A percentile compares a stretch with the other conserved stretches of the same genome.
These are phyloP conservation scores for Drosophila acutilabella DNA, from an alignment of 2,888 invertebrate genomes.

Conservation along the genomic window DNA sequence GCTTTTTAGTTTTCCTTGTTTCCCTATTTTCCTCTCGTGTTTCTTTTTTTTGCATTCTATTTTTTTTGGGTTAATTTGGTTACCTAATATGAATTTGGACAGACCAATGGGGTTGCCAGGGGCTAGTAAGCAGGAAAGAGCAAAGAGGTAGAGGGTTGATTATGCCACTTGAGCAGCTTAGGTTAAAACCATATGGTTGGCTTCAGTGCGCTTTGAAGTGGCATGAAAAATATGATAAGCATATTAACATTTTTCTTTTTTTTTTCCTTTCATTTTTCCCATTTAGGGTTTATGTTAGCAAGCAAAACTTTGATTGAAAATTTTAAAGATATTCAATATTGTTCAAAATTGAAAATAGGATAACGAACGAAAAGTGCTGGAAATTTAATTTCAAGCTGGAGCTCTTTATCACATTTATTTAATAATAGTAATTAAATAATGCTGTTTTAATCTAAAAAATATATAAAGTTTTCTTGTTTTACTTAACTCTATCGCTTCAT, in stretches of 20 bases:
- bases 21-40: conserved; percentile 15
- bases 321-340: conserved; percentile 13
- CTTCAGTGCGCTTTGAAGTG: conserved; percentile 73
- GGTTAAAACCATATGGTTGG: conserved; percentile 69
- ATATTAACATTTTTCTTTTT: conserved; percentile 48
- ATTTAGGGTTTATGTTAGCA: conserved; percentile 8
- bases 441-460: too few relatives aligned
- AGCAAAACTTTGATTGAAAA: conserved; percentile 57
- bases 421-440: too few relatives aligned
- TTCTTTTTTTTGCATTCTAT: conserved; percentile 13
- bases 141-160: conserved; percentile 50
- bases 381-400: background rate
- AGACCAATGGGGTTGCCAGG: conserved; percentile 26
- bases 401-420: too few relatives aligned
- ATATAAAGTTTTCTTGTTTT: too few relatives aligned
- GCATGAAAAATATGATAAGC: conserved; percentile 70
- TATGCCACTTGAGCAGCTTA: conserved; percentile 77
- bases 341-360: conserved; percentile 7
- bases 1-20: conserved; percentile 41
- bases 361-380: conserved; percentile 11
- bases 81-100: conserved; percentile 55
- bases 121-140: background rate
- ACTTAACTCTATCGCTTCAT: background rate
- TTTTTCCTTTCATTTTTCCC: conserved; percentile 26
- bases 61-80: conserved; percentile 56